phyloP scores from a whole-genome alignment of 2,113 vertebrate genomes.

The Peromyscus californicus region DNA sequence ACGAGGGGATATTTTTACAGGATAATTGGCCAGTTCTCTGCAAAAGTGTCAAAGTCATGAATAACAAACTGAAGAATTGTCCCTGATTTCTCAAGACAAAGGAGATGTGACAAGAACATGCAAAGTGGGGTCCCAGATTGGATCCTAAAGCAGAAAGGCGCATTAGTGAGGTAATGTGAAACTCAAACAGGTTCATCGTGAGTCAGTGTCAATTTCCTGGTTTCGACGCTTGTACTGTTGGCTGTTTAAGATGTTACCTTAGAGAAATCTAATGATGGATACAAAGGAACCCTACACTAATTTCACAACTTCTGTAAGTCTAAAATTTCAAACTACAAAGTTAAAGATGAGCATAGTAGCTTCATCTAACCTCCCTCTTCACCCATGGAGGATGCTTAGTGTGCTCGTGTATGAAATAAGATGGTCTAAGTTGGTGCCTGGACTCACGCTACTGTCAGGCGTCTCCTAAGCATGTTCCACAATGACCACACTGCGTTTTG shows the following conservation, averaged over 20 bases:
- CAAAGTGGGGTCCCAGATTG: neutral
- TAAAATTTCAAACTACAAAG: neutral
- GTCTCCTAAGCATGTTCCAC: neutral
- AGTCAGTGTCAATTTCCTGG: neutral
- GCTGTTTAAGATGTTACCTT: neutral
- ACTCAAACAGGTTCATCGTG: neutral
- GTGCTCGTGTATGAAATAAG: neutral
- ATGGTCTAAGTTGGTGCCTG: neutral
- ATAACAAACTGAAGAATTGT: neutral
- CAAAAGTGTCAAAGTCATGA: neutral
- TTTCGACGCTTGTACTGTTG: neutral
- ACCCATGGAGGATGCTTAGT: neutral
- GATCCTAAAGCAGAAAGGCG: neutral
- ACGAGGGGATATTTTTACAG: neutral
- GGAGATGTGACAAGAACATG: neutral
- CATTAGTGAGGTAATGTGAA: neutral
- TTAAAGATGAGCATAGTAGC: neutral
- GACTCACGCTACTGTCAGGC: neutral
- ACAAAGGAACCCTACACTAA: neutral
- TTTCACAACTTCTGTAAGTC: neutral
- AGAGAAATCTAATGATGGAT: neutral
- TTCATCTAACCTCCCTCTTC: neutral
- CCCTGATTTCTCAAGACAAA: neutral
- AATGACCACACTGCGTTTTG: neutral
- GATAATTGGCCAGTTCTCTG: neutral